Conservation (phyloP, 2,888 invertebrate species). For the Doris montereyensis region DNA sequence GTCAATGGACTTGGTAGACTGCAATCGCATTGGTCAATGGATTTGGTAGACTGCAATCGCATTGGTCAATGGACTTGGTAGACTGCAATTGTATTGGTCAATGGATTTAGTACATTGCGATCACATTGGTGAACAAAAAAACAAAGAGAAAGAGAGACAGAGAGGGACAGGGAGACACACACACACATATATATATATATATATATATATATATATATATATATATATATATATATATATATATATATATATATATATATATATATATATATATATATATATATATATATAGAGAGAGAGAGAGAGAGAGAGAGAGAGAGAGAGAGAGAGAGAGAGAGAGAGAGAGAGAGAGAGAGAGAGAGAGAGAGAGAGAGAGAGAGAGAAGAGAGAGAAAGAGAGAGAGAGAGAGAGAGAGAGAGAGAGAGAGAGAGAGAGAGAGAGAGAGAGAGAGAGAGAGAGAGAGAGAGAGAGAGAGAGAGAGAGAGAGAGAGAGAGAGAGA, state of each 20-base stretch:
- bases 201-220: too few relatives aligned
- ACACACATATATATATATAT: conserved; percentile 26
- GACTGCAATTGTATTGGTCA: too few relatives aligned
- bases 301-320: conserved; percentile 32
- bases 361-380: conserved; percentile 25
- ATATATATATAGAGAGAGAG: too few relatives aligned
- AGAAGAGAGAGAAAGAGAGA: conserved; percentile 18
- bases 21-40: too few relatives aligned
- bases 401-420: conserved; percentile 8
- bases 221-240: conserved; percentile 6
- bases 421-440: conserved; percentile 28
- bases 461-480: conserved; percentile 2
- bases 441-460: conserved; percentile 30
- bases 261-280: conserved; percentile 13
- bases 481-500: background rate
- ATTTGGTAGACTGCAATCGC: too few relatives aligned
- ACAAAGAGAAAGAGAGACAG: background rate
- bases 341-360: conserved; percentile 23
- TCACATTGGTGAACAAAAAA: too few relatives aligned
- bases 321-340: conserved; percentile 32
- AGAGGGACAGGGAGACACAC: conserved; percentile 32
- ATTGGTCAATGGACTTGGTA: too few relatives aligned
- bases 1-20: too few relatives aligned
- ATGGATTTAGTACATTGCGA: too few relatives aligned
- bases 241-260: conserved; percentile 6